Base-by-base conservation (phyloP, 2,113 vertebrate genomes). In the Lampris megalopsis region DNA sequence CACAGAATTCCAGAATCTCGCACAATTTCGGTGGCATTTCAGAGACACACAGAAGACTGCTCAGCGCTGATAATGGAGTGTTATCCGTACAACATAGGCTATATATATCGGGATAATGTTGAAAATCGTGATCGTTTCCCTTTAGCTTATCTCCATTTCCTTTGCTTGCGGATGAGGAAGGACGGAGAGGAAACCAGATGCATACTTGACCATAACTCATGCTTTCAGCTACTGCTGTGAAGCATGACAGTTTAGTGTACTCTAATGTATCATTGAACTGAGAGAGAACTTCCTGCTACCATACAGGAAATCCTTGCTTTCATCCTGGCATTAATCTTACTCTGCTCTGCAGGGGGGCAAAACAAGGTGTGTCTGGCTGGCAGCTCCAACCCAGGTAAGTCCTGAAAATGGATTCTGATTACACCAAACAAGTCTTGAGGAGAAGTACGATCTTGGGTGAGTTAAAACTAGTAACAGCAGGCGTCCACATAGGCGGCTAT, bases 281-380 rank as follows among this genome's bases (percentile, higher is more conserved):
- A 42, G 67, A 10, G 0, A 0, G 36, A 67, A 52, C 79, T 89
- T 86, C 82, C 81, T 74, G 75, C 57, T 53, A 68, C 38, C 6
- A 76, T 64, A 52, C 53, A 83, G 75, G 81, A 90, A 91, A 87
- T 81, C 72, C 79, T 76, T 67, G 65, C 35, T 61, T 73, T 85
- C 75, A 74, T 82, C 72, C 75, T 61, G 80, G 89, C 59, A 87
- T 75, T 74, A 78, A 88, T 86, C 82, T 66, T 10, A 36, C 1
- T 8, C 60, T 62, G 41, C 60, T 76, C 62, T 42, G 62, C 6
- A 40, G 68, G 13, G 38, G 40, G 73, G 54, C 47, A 53, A 77
- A 77, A 86, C 88, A 90, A 90, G 91, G 88, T 92, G 90, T 53
- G 66, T 6, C 43, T 71, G 38, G 77, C 72, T 73, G 65, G 65